Percentiles rank a stretch among this genome's conserved stretches.
Evolutionary conservation across 2,113 vertebrate species (phyloP).

Genomic region (Chlorodrepanis virens): DNA sequence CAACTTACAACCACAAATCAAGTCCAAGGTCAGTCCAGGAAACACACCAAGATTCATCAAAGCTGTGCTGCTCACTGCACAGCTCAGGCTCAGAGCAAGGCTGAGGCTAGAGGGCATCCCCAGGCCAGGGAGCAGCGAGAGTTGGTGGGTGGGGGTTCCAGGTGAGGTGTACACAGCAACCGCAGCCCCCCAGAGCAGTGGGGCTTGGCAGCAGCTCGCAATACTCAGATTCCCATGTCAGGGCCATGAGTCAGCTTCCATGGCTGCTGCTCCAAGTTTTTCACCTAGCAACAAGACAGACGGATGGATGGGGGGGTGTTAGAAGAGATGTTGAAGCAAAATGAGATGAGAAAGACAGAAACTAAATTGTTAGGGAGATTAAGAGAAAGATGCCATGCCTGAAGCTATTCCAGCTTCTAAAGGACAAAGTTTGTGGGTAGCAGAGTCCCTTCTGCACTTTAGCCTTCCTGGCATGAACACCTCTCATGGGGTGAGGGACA

Average conservation of each 20-base stretch:
- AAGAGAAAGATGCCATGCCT: neutral
- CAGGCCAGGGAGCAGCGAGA: neutral
- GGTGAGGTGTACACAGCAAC: neutral
- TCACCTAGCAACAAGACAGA: constrained; percentile 62
- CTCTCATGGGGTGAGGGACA: neutral
- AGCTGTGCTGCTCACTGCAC: neutral
- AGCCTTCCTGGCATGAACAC: neutral
- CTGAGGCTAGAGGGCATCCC: neutral
- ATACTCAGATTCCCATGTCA: neutral
- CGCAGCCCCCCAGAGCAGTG: neutral
- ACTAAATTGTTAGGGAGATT: constrained; percentile 1
- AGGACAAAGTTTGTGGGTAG: neutral
- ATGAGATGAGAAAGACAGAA: constrained; percentile 37
- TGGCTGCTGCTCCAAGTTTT: constrained; percentile 43
- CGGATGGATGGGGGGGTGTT: neutral
- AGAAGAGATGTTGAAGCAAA: neutral
- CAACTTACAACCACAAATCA: neutral
- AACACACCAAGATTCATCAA: neutral
- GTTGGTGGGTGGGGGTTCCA: neutral
- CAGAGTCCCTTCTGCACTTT: neutral
- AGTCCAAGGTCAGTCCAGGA: neutral
- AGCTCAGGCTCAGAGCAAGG: neutral
- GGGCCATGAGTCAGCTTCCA: constrained; percentile 42
- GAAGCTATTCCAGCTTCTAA: neutral
- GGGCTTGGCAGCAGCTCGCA: neutral